Percentiles rank a stretch among this genome's conserved stretches.
Conservation (phyloP, 2,888 invertebrate genomes). For the Cabera pusaria region DNA sequence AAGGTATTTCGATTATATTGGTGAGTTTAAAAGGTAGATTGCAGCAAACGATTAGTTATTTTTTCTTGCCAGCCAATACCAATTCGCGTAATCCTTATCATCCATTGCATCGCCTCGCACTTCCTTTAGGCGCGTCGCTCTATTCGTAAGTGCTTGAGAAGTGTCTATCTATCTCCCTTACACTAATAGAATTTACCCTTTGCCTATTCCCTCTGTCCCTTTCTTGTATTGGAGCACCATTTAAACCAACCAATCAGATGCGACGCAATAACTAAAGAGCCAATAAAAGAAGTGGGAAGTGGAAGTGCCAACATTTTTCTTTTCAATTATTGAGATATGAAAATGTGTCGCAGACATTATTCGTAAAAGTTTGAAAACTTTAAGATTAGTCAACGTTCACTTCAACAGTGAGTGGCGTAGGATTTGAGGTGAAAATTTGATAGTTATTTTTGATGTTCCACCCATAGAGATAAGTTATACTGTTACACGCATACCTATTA, state of each 20-base stretch:
- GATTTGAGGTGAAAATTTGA: too few species aligned
- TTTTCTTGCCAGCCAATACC: too few species aligned
- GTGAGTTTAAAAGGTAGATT: too few species aligned
- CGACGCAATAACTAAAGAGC: conserved; percentile 49
- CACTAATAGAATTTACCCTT: conserved; percentile 41
- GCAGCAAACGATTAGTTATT: too few species aligned
- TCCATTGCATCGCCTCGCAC: conserved; percentile 54
- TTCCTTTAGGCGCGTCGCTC: conserved; percentile 66
- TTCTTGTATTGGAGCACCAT: conserved; percentile 64
- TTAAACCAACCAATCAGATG: conserved; percentile 71
- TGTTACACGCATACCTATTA: too few species aligned
- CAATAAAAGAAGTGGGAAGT: conserved; percentile 77
- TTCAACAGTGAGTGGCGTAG: too few species aligned
- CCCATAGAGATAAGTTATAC: too few species aligned
- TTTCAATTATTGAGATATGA: conserved; percentile 55
- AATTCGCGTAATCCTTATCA: conserved; percentile 41
- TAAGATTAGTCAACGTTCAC: too few species aligned
- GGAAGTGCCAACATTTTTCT: conserved; percentile 77
- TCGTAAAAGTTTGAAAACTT: too few species aligned
- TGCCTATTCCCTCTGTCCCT: conserved; percentile 54
- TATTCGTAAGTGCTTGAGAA: conserved; percentile 75
- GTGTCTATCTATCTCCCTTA: conserved; percentile 72
- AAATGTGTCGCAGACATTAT: conserved; percentile 28
- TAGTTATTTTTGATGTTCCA: too few species aligned
- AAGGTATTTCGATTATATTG: too few species aligned